Evolutionary conservation across 2,113 vertebrate species (phyloP), one percentile per base, ranked within the genome.

Genomic region (Pyrgilauda ruficollis): DNA sequence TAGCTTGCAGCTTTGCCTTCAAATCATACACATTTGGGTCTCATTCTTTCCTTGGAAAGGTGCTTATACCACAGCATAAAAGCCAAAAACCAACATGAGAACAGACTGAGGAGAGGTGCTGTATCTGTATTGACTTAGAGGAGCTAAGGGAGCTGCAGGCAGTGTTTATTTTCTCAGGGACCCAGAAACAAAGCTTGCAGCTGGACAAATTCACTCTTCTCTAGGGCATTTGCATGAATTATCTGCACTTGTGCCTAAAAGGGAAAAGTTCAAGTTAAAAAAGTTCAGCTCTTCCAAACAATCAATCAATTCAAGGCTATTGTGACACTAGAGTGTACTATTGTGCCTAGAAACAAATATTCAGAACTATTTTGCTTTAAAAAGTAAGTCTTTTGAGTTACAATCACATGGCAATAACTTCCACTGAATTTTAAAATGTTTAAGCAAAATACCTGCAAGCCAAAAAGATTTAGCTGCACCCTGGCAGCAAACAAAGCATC

Each of bases 141-240:
- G 27, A 86, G 31, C 22, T 69, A 90, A 76, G 16, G 35, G 63
- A 92, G 55, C 43, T 89, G 59, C 55, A 88, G 35, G 37, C 64
- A 64, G 69, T 24, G 23, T 70, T 90, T 78, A 46, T 44, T 84
- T 24, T 77, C 64, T 88, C 75, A 78, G 33, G 43, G 35, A 78
- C 55, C 44, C 63, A 85, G 84, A 91, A 94, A 93, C 35, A 90
- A 91, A 94, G 69, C 55, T 66, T 86, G 72, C 62, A 93, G 74
- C 46, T 80, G 52, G 53, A 76, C 53, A 91, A 84, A 76, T 74
- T 85, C 87, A 67, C 47, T 77, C 24, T 59, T 33, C 67, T 82
- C 39, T 30, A 69, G 30, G 26, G 17, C 17, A 63, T 78, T 77
- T 1, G 1, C 39, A 81, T 59, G 30, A 90, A 70, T 61, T 86